Base-by-base conservation (phyloP, 2,797 vertebrate genomes). In the Jordanella pulchra region DNA sequence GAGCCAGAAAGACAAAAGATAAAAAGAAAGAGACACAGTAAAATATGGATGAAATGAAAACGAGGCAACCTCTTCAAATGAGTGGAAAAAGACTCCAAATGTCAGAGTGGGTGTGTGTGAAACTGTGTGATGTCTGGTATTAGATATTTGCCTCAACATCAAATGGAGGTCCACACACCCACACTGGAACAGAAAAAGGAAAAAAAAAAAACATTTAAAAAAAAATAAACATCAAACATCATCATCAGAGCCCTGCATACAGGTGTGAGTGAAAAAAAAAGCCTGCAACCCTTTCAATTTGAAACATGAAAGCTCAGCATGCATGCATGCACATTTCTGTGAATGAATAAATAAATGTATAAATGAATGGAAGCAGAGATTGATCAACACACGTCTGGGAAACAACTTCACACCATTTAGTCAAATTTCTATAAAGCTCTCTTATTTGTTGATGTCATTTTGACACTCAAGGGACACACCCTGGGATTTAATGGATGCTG, bases 61-160 rank as follows among this genome's bases (percentile, higher is more conserved):
- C 75, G 51, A 71, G 74, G 67, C 71, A 71, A 79, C 82, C 68
- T 23, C 79, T 84, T 71, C 77, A 82, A 87, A 87, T 86, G 82
- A 86, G 78, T 64, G 76, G 76, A 81, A 79, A 84, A 79, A 84
- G 72, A 80, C 80, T 81, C 55, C 17, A 86, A 86, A 83, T 86
- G 82, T 82, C 79, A 82, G 21, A 13, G 76, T 65, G 75, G 73
- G 73, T 45, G 68, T 70, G 42, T 27, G 55, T 28, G 12, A 55
- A 56, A 30, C 51, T 53, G 67, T 80, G 81, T 78, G 77, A 85
- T 79, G 82, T 69, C 13, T 23, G 69, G 65, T 71, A 82, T 84
- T 55, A 69, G 72, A 67, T 80, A 75, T 81, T 80, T 80, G 67
- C 76, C 76, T 74, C 45, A 58, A 71, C 78, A 85, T 86, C 83